These are phyloP conservation scores for Corythornis madagascariensis DNA, from an alignment of 2,113 vertebrate genomes.

Conservation along the genomic window DNA sequence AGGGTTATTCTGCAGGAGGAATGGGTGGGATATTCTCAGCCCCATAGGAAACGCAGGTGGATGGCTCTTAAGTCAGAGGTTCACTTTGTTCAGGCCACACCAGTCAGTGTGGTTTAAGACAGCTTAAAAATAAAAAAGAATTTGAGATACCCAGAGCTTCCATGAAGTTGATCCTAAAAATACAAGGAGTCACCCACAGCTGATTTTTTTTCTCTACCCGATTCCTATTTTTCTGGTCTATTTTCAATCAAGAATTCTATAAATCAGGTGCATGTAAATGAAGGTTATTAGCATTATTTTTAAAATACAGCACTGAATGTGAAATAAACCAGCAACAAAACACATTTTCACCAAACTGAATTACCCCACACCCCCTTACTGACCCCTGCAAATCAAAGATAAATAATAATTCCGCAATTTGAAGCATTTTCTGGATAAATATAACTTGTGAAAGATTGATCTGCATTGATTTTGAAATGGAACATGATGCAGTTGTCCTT, in stretches of 20 bases:
- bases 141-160: not conserved
- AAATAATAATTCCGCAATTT: not conserved
- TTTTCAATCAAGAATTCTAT: not conserved
- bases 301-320: not conserved
- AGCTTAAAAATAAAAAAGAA: not conserved
- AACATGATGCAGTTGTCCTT: slow-evolving; percentile 51
- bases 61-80: not conserved
- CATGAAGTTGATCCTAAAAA: not conserved
- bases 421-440: slow-evolving; percentile 17
- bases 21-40: not conserved
- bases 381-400: not conserved
- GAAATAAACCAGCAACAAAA: slow-evolving; percentile 1
- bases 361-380: not conserved
- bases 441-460: not conserved
- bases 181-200: not conserved
- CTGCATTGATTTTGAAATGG: slow-evolving; percentile 53
- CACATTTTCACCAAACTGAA: not conserved
- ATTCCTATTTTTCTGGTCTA: not conserved
- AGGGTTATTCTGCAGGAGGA: not conserved
- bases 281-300: not conserved
- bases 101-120: not conserved
- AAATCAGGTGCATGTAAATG: not conserved
- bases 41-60: not conserved
- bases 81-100: not conserved
- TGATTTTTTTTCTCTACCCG: not conserved